Evolutionary conservation across 2,113 vertebrate species (phyloP).

Genomic region (Oncorhynchus gorbuscha): DNA sequence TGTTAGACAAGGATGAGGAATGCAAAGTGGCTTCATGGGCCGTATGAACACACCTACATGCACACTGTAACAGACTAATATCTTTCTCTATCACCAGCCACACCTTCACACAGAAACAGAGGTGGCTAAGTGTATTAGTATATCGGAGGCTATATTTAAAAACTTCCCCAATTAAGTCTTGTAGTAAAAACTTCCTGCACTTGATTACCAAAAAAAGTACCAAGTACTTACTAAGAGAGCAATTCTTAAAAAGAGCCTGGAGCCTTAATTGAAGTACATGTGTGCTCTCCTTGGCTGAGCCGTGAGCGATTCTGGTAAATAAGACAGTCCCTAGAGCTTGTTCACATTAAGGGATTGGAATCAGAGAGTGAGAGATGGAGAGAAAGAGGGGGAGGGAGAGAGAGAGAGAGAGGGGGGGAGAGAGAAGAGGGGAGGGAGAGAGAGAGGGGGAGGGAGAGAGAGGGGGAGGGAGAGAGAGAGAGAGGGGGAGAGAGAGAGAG

Average conservation of each 20-base stretch:
- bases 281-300: not conserved
- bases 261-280: not conserved
- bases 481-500: not conserved
- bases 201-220: not conserved
- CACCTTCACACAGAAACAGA: no score
- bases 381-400: not conserved
- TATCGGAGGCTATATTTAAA: no score
- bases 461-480: no score
- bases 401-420: not conserved
- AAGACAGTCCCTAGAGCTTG: slow-evolving; percentile 15
- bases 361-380: not conserved
- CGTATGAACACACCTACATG: not conserved
- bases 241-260: not conserved
- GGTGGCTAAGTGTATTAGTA: not conserved
- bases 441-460: no score
- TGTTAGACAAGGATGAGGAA: no score
- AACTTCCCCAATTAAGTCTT: no score
- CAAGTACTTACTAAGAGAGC: not conserved
- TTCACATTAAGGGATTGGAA: slow-evolving; percentile 13
- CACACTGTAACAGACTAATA: not conserved
- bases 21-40: not conserved
- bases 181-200: not conserved
- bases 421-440: accelerated
- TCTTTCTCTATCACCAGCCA: not conserved
- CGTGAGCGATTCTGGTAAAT: slow-evolving; percentile 2